These are phyloP conservation scores for Sinodicranocentrus sp. DNA, from an alignment of 2,888 invertebrate species.

Conservation along the genomic window DNA sequence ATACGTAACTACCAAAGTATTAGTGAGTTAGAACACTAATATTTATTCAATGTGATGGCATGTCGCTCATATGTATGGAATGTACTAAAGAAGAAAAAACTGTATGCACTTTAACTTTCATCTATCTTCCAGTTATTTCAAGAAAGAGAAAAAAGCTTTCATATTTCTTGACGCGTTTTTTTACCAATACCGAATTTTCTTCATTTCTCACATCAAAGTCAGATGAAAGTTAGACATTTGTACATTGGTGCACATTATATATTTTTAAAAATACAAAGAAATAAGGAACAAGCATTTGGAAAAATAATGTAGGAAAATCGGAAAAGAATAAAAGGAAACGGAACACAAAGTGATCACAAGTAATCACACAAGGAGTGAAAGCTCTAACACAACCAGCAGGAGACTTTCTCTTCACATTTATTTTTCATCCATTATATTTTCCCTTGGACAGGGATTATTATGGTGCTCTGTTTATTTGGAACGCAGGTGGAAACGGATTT, in stretches of 20 bases:
- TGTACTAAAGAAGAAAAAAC: not conserved
- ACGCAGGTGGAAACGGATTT: constrained; percentile 2
- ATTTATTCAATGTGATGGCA: constrained; percentile 59
- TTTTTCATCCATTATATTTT: constrained; percentile 6
- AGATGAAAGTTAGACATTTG: not conserved
- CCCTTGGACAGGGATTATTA: not conserved
- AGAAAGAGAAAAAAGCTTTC: constrained; percentile 23
- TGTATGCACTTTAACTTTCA: constrained; percentile 44
- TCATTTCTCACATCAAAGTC: constrained; percentile 3
- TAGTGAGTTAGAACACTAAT: constrained; percentile 27
- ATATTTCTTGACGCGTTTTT: constrained; percentile 32
- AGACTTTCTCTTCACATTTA: constrained; percentile 1
- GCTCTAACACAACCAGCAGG: not conserved
- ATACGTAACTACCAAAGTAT: not conserved
- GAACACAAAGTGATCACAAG: constrained; percentile 1
- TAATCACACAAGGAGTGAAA: not conserved
- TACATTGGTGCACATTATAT: no score
- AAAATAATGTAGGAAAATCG: not conserved
- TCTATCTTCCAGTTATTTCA: constrained; percentile 53
- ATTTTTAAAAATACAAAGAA: not conserved
- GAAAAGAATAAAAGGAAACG: no score
- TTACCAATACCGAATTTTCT: constrained; percentile 14
- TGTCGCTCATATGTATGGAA: constrained; percentile 3
- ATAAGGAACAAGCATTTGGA: not conserved
- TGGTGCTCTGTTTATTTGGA: not conserved